A percentile compares a stretch with the other conserved stretches of the same genome.
These are phyloP conservation scores for Amphipyra berbera DNA, from an alignment of 2,888 invertebrate species.

Conservation along the genomic window DNA sequence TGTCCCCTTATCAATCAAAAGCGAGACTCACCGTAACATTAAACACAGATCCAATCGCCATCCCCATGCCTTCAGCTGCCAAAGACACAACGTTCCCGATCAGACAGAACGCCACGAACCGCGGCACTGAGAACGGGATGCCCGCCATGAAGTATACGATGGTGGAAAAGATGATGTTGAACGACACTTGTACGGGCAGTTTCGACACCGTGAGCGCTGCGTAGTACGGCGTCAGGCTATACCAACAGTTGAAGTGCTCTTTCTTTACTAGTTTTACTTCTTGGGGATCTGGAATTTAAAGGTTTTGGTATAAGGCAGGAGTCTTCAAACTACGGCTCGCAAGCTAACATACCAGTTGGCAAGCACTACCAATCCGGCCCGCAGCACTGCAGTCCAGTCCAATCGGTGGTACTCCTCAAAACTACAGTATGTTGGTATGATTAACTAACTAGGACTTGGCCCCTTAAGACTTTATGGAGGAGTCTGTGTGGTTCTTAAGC, in stretches of 20 bases:
- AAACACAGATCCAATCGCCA: slow-evolving; percentile 93
- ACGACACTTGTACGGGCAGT: slow-evolving; percentile 89
- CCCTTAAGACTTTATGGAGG: no score
- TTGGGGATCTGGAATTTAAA: slow-evolving; percentile 88
- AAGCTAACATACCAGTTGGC: no score
- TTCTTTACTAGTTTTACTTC: slow-evolving; percentile 92
- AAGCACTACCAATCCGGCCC: no score
- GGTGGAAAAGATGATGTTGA: slow-evolving; percentile 90
- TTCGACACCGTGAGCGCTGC: slow-evolving; percentile 91
- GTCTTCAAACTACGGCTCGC: no score
- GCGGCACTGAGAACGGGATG: slow-evolving; percentile 91
- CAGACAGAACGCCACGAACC: slow-evolving; percentile 92
- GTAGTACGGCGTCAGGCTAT: slow-evolving; percentile 91
- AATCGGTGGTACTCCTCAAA: no score
- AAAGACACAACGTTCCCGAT: slow-evolving; percentile 92
- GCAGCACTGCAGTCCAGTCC: no score
- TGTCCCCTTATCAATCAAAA: no score
- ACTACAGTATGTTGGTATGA: no score
- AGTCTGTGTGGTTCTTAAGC: no score
- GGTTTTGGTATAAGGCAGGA: no score
- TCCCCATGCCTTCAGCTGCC: slow-evolving; percentile 94
- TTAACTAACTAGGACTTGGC: no score
- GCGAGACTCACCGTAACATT: slow-evolving; percentile 90
- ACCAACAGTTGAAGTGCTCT: slow-evolving; percentile 93
- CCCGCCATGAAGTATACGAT: slow-evolving; percentile 92